These are phyloP conservation scores for Caenorhabditis japonica DNA, from an alignment of 2,888 invertebrate species.

Conservation along the genomic window DNA sequence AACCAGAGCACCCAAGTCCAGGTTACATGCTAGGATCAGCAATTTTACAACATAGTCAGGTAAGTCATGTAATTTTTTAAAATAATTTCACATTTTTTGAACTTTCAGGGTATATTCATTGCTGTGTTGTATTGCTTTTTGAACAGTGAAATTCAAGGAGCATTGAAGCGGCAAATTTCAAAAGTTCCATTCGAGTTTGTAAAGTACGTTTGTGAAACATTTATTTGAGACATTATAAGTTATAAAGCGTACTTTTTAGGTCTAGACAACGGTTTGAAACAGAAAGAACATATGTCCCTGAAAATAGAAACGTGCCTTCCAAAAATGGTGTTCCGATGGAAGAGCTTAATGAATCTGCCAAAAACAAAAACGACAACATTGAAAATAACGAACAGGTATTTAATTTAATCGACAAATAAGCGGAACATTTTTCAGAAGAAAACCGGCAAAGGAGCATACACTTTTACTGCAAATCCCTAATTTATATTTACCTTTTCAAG, in stretches of 20 bases:
- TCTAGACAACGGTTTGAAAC: conserved; percentile 70
- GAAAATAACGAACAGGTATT: conserved; percentile 35
- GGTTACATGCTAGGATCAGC: conserved; percentile 80
- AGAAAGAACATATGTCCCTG: conserved; percentile 75
- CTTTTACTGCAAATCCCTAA: too few relatives aligned
- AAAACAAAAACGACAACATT: conserved; percentile 14
- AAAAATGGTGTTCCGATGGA: conserved; percentile 74
- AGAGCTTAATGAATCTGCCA: conserved; percentile 61
- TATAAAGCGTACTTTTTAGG: too few relatives aligned
- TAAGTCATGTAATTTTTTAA: conserved; percentile 61
- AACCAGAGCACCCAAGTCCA: conserved; percentile 77
- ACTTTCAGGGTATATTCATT: conserved; percentile 76
- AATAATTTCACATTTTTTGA: not conserved
- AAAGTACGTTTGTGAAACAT: conserved; percentile 36
- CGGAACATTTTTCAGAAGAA: too few relatives aligned
- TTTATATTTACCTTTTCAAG: too few relatives aligned
- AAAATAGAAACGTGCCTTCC: conserved; percentile 59
- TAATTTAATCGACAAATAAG: too few relatives aligned
- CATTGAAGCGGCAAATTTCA: conserved; percentile 70
- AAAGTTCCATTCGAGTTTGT: conserved; percentile 71
- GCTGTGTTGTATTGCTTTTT: conserved; percentile 76
- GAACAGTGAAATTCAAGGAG: conserved; percentile 77
- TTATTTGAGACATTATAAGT: conserved; percentile 5
- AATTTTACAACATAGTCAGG: conserved; percentile 80
- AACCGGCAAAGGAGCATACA: too few relatives aligned